phyloP scores from a whole-genome alignment of 2,888 invertebrate genomes.

The Chydorus sphaericus region DNA sequence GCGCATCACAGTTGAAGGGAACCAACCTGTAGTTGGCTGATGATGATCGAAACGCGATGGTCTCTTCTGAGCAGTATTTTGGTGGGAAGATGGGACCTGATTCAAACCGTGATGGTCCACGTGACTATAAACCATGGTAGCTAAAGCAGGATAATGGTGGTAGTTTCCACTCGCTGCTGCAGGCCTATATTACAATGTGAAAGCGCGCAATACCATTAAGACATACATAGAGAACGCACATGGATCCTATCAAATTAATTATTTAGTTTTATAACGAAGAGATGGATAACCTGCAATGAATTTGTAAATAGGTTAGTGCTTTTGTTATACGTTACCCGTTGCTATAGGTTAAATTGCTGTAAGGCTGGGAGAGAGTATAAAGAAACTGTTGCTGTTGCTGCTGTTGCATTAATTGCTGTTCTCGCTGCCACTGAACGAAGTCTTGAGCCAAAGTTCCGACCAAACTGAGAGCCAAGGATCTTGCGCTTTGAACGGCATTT shows the following conservation, averaged over 20 bases:
- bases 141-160: not conserved
- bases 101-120: not conserved
- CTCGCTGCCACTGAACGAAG: slow-evolving; percentile 31
- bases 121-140: not conserved
- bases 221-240: no score
- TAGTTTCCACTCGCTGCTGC: not conserved
- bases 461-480: slow-evolving; percentile 56
- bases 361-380: not conserved
- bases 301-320: no score
- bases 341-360: no score
- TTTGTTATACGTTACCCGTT: no score
- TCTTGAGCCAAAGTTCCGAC: slow-evolving; percentile 57
- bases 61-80: not conserved
- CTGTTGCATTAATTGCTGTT: slow-evolving; percentile 32
- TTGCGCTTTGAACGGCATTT: slow-evolving; percentile 51
- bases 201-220: no score
- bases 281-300: no score
- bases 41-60: slow-evolving; percentile 1
- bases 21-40: not conserved
- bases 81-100: not conserved
- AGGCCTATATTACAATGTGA: not conserved
- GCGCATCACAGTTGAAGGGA: not conserved
- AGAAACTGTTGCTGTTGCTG: slow-evolving; percentile 27
- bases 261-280: no score
- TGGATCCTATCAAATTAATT: no score